These are phyloP conservation scores for Calephelis virginiensis DNA, from an alignment of 1,140 invertebrate species.

Conservation along the genomic window DNA sequence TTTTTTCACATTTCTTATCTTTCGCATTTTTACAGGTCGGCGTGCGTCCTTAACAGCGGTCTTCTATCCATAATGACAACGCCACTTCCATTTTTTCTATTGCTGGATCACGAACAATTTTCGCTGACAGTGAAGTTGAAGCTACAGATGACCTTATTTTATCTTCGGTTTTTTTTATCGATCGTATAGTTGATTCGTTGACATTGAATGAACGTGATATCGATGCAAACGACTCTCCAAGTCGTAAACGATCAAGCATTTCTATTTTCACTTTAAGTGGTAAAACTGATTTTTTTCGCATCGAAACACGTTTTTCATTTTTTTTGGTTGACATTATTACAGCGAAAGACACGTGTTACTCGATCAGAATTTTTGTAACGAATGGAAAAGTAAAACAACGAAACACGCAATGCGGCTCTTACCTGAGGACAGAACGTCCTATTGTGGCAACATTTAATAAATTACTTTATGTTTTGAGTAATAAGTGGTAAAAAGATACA, in stretches of 20 bases:
- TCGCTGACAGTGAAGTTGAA: slow-evolving; percentile 36
- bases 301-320: slow-evolving; percentile 28
- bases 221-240: slow-evolving; percentile 40
- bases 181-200: too few relatives aligned
- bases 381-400: slow-evolving; percentile 29
- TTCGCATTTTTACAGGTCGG: too few relatives aligned
- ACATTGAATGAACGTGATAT: too few relatives aligned
- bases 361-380: slow-evolving; percentile 33
- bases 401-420: slow-evolving; percentile 30
- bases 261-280: slow-evolving; percentile 41
- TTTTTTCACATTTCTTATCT: too few relatives aligned
- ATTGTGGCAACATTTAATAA: slow-evolving; percentile 23
- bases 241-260: slow-evolving; percentile 42
- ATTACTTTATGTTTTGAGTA: slow-evolving; percentile 26
- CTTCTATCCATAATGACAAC: slow-evolving; percentile 36
- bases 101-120: slow-evolving; percentile 39
- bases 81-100: slow-evolving; percentile 37
- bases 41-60: too few relatives aligned
- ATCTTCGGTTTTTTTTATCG: too few relatives aligned
- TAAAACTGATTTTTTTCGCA: slow-evolving; percentile 36
- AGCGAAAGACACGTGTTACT: slow-evolving; percentile 27
- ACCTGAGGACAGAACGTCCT: slow-evolving; percentile 24
- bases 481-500: slow-evolving; percentile 16
- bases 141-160: too few relatives aligned
- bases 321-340: slow-evolving; percentile 34